Percentiles rank a stretch among this genome's conserved stretches.
These are phyloP conservation scores for Brachylomia viminalis DNA, from an alignment of 2,888 invertebrate species.

Conservation along the genomic window DNA sequence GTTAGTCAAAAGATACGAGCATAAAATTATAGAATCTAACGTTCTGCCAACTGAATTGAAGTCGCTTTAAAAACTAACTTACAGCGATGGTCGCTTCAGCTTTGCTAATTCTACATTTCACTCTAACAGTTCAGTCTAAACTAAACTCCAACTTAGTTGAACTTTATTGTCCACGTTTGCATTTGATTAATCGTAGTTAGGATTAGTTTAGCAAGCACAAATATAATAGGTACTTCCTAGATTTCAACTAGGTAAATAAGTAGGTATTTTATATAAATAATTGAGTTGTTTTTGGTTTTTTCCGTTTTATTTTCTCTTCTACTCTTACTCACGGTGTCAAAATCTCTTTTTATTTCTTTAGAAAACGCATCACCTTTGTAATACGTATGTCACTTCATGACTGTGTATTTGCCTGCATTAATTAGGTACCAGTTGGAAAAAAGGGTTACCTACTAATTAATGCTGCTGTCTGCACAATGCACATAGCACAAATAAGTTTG, in stretches of 20 bases:
- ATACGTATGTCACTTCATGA: no score
- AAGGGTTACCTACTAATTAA: no score
- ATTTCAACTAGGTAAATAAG: neutral
- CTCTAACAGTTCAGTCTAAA: constrained; percentile 4
- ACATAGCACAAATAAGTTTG: no score
- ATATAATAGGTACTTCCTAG: neutral
- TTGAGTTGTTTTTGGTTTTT: neutral
- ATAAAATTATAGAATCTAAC: neutral
- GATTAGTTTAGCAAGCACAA: neutral
- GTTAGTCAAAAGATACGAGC: neutral
- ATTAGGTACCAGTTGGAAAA: no score
- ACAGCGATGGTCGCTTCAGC: neutral
- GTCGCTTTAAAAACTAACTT: neutral
- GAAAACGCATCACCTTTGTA: no score
- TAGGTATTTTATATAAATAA: neutral
- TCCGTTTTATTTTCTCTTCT: neutral
- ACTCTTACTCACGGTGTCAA: no score
- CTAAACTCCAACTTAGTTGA: constrained; percentile 16
- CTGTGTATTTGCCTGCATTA: no score
- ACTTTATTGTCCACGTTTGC: constrained; percentile 26
- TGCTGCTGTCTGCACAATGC: no score
- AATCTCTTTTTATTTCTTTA: no score
- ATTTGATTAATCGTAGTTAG: constrained; percentile 33
- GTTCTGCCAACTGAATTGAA: neutral
- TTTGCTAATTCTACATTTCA: neutral